These are phyloP conservation scores for Labeo rohita DNA, from an alignment of 2,113 vertebrate species.

Conservation along the genomic window DNA sequence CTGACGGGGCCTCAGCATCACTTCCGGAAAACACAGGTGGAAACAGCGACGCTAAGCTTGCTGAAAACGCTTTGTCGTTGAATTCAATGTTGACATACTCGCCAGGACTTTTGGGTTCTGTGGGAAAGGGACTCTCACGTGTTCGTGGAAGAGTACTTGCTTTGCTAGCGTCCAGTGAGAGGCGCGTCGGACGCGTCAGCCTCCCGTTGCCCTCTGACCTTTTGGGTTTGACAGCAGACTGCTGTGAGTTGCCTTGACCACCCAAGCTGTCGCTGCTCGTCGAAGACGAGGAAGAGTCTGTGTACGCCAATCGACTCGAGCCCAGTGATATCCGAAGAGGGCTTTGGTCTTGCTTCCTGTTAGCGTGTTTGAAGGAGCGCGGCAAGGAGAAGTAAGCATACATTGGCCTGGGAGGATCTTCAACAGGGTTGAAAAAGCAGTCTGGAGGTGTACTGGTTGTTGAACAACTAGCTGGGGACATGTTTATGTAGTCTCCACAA, in stretches of 20 bases:
- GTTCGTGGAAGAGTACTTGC: constrained; percentile 84
- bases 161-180: constrained; percentile 82
- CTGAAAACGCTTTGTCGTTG: constrained; percentile 74
- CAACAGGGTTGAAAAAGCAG: constrained; percentile 75
- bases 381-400: constrained; percentile 87
- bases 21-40: constrained; percentile 52
- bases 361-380: constrained; percentile 85
- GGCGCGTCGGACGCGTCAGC: constrained; percentile 79
- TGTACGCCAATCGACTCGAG: constrained; percentile 76
- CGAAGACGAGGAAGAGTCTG: constrained; percentile 82
- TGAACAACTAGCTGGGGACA: constrained; percentile 86
- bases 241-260: constrained; percentile 67
- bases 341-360: constrained; percentile 69
- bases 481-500: constrained; percentile 86
- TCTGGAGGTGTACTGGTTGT: constrained; percentile 84
- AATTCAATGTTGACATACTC: constrained; percentile 89
- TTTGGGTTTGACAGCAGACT: constrained; percentile 56
- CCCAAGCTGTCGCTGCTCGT: constrained; percentile 87
- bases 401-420: constrained; percentile 75
- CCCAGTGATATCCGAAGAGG: constrained; percentile 75
- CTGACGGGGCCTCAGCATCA: constrained; percentile 60
- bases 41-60: constrained; percentile 56
- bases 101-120: constrained; percentile 86
- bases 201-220: constrained; percentile 77
- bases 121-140: constrained; percentile 77